phyloP scores from a whole-genome alignment of 2,797 vertebrate genomes.

The Naso thynnoides region DNA sequence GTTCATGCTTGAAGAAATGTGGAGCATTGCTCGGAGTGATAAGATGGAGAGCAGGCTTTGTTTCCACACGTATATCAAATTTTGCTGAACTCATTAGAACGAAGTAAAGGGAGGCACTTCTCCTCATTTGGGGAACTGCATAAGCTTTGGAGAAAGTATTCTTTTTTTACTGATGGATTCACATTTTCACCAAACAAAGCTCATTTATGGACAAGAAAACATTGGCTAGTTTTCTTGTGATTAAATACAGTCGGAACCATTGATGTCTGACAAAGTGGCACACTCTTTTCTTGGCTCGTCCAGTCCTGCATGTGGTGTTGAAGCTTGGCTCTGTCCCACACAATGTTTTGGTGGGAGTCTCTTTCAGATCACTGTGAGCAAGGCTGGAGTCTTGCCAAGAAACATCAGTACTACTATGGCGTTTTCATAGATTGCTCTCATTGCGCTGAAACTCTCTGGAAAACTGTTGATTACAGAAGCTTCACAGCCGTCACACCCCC shows the following conservation, averaged over 20 bases:
- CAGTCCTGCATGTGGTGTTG: conserved; percentile 29
- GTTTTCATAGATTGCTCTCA: conserved; percentile 53
- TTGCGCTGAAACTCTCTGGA: conserved; percentile 43
- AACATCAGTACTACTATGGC: conserved; percentile 47
- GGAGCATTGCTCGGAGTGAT: conserved; percentile 19
- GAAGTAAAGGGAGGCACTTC: conserved; percentile 6
- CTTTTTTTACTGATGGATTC: conserved; percentile 17
- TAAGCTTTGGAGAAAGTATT: conserved; percentile 2
- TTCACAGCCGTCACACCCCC: conserved; percentile 8
- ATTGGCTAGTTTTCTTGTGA: conserved; percentile 31
- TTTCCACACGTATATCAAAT: conserved; percentile 20
- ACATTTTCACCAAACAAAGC: conserved; percentile 23
- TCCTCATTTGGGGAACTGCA: conserved; percentile 1
- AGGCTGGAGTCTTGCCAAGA: conserved; percentile 61
- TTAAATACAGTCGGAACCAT: conserved; percentile 26
- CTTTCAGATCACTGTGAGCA: conserved; percentile 39
- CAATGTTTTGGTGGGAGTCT: conserved; percentile 38
- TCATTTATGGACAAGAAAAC: conserved; percentile 22
- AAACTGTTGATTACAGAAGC: conserved; percentile 48
- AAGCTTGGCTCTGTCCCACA: conserved; percentile 41
- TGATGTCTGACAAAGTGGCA: conserved; percentile 37
- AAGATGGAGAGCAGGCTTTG: conserved; percentile 21
- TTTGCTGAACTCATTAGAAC: background rate
- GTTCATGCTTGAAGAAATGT: conserved; percentile 15
- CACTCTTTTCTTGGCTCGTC: conserved; percentile 44